These are phyloP conservation scores for Chascanopsetta lugubris DNA, from an alignment of 2,113 vertebrate genomes.

Conservation along the genomic window DNA sequence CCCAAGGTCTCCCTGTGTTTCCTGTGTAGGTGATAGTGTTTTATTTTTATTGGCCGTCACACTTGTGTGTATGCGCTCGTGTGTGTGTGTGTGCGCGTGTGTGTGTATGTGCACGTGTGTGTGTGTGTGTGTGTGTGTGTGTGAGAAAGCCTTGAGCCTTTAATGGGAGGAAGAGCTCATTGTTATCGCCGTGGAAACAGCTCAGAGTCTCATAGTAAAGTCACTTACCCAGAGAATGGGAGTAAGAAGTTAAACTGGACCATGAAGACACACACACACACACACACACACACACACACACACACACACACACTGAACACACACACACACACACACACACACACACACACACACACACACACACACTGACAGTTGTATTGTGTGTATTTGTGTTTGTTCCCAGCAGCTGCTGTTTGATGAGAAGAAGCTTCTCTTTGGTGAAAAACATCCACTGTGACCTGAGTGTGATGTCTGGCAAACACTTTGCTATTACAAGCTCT, in stretches of 20 bases:
- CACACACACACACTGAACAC: not conserved
- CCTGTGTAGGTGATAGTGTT: conserved; percentile 18
- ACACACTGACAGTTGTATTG: not conserved
- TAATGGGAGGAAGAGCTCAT: conserved; percentile 70
- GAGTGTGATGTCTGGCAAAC: conserved; percentile 47
- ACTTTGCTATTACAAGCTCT: no score
- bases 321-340: not conserved
- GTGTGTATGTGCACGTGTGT: no score
- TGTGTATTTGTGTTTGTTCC: not conserved
- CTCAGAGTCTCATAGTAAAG: conserved; percentile 16
- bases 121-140: no score
- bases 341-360: not conserved
- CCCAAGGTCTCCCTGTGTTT: conserved; percentile 15
- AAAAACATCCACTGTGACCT: conserved; percentile 36
- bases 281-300: not conserved
- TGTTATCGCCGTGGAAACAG: conserved; percentile 68
- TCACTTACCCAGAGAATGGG: conserved; percentile 16
- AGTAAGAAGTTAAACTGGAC: not conserved
- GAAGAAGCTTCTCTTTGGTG: conserved; percentile 36
- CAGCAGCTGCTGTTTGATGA: conserved; percentile 37
- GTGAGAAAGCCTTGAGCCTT: conserved; percentile 44
- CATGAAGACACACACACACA: not conserved
- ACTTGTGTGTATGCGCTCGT: no score
- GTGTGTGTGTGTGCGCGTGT: no score
- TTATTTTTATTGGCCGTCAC: not conserved